A percentile compares a stretch with the other conserved stretches of the same genome.
These are phyloP conservation scores for Drosophila novamexicana DNA, from an alignment of 1,140 invertebrate species.

Conservation along the genomic window DNA sequence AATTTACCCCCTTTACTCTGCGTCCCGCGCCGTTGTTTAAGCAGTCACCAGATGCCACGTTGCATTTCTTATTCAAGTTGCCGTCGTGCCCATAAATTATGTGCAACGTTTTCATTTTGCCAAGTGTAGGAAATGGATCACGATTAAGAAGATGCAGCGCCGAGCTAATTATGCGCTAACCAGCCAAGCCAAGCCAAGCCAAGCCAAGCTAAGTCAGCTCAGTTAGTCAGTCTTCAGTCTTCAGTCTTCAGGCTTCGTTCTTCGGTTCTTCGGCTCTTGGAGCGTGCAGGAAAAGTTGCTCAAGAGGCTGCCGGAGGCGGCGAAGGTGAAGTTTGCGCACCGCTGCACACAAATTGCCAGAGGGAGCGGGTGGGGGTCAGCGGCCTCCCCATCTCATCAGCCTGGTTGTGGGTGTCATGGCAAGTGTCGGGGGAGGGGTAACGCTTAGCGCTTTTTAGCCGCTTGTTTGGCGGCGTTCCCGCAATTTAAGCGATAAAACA, in stretches of 20 bases:
- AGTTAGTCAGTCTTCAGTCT: background rate
- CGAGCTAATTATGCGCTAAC: constrained; percentile 54
- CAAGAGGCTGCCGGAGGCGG: background rate
- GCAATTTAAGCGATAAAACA: constrained; percentile 80
- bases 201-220: background rate
- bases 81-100: constrained; percentile 67
- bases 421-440: constrained; percentile 3
- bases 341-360: constrained; percentile 69
- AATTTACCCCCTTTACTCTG: constrained; percentile 20
- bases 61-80: background rate
- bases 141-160: constrained; percentile 54
- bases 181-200: constrained; percentile 14
- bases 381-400: constrained; percentile 24
- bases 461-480: constrained; percentile 61
- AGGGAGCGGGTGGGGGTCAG: constrained; percentile 3
- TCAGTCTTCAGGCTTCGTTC: background rate
- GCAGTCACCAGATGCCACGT: background rate
- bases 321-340: constrained; percentile 46
- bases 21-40: background rate
- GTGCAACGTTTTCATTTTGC: constrained; percentile 79
- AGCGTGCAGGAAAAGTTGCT: background rate
- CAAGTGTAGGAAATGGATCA: constrained; percentile 62
- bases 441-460: constrained; percentile 79
- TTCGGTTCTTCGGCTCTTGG: constrained; percentile 1
- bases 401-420: constrained; percentile 18